These are phyloP conservation scores for Hydrolagus affinis DNA, from an alignment of 2,113 vertebrate species.

Conservation along the genomic window DNA sequence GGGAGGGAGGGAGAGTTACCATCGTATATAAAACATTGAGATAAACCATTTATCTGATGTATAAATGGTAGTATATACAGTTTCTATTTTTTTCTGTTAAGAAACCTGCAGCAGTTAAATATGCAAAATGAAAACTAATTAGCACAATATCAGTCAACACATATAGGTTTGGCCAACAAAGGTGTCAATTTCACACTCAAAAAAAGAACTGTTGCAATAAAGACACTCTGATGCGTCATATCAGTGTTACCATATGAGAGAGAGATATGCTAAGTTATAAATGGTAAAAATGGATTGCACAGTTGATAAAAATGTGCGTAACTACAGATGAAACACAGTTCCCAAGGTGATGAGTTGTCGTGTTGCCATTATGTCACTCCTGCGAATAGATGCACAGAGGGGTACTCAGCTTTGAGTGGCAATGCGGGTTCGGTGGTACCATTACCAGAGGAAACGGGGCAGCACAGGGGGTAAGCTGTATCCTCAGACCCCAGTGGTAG, in stretches of 20 bases:
- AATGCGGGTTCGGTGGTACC: no score
- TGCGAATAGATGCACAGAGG: background rate
- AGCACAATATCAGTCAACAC: conserved; percentile 5
- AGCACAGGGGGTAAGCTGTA: no score
- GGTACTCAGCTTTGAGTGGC: background rate
- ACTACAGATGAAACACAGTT: background rate
- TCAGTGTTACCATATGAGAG: background rate
- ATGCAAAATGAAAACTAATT: conserved; percentile 15
- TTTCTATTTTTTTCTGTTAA: background rate
- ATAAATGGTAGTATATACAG: background rate
- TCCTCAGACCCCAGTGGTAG: background rate
- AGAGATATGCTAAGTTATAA: background rate
- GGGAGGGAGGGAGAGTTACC: no score
- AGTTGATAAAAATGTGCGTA: background rate
- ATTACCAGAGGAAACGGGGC: background rate
- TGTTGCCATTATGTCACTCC: background rate
- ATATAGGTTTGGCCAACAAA: background rate
- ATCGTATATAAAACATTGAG: no score
- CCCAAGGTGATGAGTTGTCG: background rate
- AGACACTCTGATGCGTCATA: background rate
- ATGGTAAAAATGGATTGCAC: background rate
- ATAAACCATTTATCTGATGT: no score
- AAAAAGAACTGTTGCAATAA: background rate
- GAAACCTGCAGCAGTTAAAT: background rate
- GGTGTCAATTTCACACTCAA: background rate